Evolutionary conservation across 1,140 invertebrate species (phyloP).

Genomic region (Drosophila pseudoananassae): DNA sequence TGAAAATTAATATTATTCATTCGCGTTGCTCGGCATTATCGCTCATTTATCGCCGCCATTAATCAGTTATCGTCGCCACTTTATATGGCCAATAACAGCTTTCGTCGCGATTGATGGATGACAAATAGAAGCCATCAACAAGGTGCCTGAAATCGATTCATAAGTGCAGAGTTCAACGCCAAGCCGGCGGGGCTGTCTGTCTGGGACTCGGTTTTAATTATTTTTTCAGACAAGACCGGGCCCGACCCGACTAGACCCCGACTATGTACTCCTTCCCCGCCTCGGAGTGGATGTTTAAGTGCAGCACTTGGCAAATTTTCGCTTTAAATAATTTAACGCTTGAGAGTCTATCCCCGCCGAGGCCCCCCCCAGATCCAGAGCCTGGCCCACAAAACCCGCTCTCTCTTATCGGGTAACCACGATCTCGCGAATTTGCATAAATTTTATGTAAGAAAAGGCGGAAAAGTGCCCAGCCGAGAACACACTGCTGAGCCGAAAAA

Average conservation of each 20-base stretch:
- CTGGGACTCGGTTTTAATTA: not conserved
- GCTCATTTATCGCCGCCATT: conserved; percentile 41
- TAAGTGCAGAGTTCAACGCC: not conserved
- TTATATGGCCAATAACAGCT: conserved; percentile 2
- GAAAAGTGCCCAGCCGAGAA: conserved; percentile 1
- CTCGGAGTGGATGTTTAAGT: conserved; percentile 8
- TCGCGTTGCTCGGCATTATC: conserved; percentile 20
- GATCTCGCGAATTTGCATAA: conserved; percentile 71
- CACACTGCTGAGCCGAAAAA: too few relatives aligned
- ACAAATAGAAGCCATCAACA: conserved; percentile 1
- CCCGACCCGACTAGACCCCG: not conserved
- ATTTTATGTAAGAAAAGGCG: conserved; percentile 50
- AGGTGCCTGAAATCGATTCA: not conserved
- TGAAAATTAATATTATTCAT: conserved; percentile 39
- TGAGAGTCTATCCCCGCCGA: conserved; percentile 24
- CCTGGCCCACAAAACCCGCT: conserved; percentile 27
- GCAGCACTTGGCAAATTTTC: conserved; percentile 52
- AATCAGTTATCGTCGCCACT: conserved; percentile 18
- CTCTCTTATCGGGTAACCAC: conserved; percentile 58
- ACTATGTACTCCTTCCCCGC: too few relatives aligned
- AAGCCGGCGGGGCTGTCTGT: not conserved
- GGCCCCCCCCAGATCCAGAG: conserved; percentile 11
- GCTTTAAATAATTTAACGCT: conserved; percentile 62
- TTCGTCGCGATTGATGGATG: conserved; percentile 8
- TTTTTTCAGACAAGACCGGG: not conserved